Base-by-base conservation (phyloP, 2,113 vertebrate species). In the Oenanthe oenanthe region DNA sequence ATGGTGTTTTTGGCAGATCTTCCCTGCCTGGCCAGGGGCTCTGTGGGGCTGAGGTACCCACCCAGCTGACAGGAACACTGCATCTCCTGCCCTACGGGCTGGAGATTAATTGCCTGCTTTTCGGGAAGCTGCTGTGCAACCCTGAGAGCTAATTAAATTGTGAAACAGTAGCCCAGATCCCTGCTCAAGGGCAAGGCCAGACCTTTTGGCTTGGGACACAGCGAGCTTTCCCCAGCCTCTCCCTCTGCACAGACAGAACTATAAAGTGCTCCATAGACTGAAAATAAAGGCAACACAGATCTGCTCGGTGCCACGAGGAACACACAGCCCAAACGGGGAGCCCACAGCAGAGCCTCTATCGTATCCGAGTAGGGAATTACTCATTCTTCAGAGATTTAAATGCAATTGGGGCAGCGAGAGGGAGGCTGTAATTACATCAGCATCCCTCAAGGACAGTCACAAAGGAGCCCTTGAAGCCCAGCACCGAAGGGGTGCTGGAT, bases 351-450 rank as follows among this genome's bases (percentile, higher is more conserved):
- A 60, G 89, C 43, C 75, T 91, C 57, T 29, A 82, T 51, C 71
- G 14, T 60, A 74, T 12, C 53, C 57, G 56, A 88, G 78, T 5
- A 62, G 81, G 88, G 92, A 93, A 94, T 93, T 95, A 94, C 62
- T 92, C 82, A 94, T 91, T 88, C 95, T 71, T 63, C 85, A 50
- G 88, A 84, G 94, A 92, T 84, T 88, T 51, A 82, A 85, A 95
- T 22, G 62, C 88, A 70, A 40, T 17, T 6, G 74, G 70, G 74
- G 65, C 88, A 60, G 78, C 42, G 4, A 56, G 68, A 58, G 84
- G 60, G 38, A 72, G 76, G 68, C 61, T 71, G 79, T 40, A 87
- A 95, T 95, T 63, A 78, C 92, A 88, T 83, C 88, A 93, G 89
- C n/a, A 61, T 29, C 62, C 75, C 91, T 12, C 5, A 65, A 90